Evolutionary conservation across 2,113 vertebrate species (phyloP).

Genomic region (Muntiacus reevesi): DNA sequence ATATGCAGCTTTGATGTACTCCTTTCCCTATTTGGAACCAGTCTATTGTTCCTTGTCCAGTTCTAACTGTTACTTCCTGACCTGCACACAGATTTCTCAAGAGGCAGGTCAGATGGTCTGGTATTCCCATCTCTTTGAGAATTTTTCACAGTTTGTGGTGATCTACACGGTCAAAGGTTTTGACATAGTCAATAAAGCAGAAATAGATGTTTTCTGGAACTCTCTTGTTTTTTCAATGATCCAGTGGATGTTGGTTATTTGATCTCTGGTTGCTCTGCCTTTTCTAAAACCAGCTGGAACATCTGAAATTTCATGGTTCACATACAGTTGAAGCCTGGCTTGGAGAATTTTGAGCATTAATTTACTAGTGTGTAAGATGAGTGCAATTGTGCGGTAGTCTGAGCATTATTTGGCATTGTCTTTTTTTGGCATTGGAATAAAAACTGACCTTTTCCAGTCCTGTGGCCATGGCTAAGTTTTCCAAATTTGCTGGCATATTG

Average conservation of each 20-base stretch:
- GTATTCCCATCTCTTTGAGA: neutral
- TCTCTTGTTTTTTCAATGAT: neutral
- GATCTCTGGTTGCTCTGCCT: neutral
- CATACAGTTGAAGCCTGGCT: accelerated
- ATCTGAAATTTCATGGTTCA: neutral
- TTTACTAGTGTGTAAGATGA: neutral
- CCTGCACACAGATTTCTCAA: neutral
- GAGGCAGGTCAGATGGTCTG: neutral
- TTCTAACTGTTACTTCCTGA: neutral
- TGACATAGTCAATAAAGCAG: neutral
- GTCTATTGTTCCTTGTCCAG: neutral
- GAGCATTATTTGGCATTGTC: neutral
- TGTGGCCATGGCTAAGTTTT: neutral
- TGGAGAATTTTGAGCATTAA: neutral
- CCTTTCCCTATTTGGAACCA: neutral
- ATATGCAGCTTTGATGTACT: neutral
- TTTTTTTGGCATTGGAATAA: neutral
- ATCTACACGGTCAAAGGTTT: neutral
- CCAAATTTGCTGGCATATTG: neutral
- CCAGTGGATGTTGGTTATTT: accelerated
- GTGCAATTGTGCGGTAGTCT: neutral
- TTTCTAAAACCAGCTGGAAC: neutral
- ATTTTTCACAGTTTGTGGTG: neutral
- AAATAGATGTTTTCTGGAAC: neutral
- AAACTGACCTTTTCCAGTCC: neutral